These are phyloP conservation scores for Diadegma fenestrale DNA, from an alignment of 2,888 invertebrate species.

Conservation along the genomic window DNA sequence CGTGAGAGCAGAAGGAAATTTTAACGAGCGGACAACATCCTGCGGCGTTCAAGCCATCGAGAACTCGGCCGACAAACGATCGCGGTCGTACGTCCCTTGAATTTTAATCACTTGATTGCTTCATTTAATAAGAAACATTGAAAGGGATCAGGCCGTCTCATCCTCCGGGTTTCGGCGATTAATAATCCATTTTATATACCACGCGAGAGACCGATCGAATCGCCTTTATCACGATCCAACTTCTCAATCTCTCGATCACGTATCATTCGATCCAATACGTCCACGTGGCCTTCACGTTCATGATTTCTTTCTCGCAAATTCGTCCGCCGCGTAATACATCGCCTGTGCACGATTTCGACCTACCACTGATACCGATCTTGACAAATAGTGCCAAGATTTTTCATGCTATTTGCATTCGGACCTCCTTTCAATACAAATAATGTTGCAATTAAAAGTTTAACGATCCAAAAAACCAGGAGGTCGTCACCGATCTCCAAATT, in stretches of 20 bases:
- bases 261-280: constrained; percentile 36
- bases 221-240: constrained; percentile 21
- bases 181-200: constrained; percentile 60
- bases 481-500: not conserved
- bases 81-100: constrained; percentile 74
- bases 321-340: constrained; percentile 5
- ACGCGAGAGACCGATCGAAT: constrained; percentile 1
- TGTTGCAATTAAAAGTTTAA: not conserved
- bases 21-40: constrained; percentile 75
- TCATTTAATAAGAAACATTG: constrained; percentile 77
- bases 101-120: constrained; percentile 81
- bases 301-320: constrained; percentile 38
- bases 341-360: not conserved
- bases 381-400: constrained; percentile 27
- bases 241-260: constrained; percentile 39
- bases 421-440: constrained; percentile 4
- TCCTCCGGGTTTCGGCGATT: constrained; percentile 56
- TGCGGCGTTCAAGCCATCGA: constrained; percentile 67
- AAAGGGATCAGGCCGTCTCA: constrained; percentile 38
- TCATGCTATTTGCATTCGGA: constrained; percentile 2
- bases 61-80: constrained; percentile 76
- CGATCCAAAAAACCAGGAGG: not conserved
- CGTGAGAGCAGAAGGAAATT: constrained; percentile 69
- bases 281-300: constrained; percentile 25
- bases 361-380: constrained; percentile 24